phyloP scores from a whole-genome alignment of 2,113 vertebrate species.

The Alectura lathami region DNA sequence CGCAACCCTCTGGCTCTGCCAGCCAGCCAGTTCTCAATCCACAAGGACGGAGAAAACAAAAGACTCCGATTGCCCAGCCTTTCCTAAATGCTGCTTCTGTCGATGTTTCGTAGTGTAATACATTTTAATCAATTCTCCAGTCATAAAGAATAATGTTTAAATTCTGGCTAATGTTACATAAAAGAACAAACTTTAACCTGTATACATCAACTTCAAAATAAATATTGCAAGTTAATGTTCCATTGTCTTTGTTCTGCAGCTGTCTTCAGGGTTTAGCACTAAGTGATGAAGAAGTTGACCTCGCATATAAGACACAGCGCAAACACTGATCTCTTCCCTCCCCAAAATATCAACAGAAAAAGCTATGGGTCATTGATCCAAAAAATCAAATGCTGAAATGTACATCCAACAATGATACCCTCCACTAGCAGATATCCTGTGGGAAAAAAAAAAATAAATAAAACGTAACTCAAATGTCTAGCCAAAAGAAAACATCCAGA shows the following conservation, averaged over 20 bases:
- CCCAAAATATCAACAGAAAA: conserved; percentile 25
- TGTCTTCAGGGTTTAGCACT: not conserved
- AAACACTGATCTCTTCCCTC: conserved; percentile 5
- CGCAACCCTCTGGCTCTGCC: too few relatives aligned
- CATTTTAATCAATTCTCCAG: not conserved
- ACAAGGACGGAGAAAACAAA: too few relatives aligned
- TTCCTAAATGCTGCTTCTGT: not conserved
- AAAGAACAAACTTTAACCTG: not conserved
- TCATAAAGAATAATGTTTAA: not conserved
- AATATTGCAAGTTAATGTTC: conserved; percentile 2
- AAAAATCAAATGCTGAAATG: conserved; percentile 57
- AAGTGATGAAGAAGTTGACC: conserved; percentile 9
- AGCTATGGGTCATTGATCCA: conserved; percentile 57
- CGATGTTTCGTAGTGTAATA: not conserved
- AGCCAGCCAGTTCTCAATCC: too few relatives aligned
- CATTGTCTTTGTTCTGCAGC: not conserved
- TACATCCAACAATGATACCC: not conserved
- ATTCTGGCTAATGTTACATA: not conserved
- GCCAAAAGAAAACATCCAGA: conserved; percentile 15
- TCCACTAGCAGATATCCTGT: not conserved
- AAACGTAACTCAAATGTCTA: not conserved
- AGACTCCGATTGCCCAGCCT: not conserved
- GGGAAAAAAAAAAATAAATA: not conserved
- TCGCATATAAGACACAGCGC: not conserved
- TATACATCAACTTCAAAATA: not conserved